Evolutionary conservation across 1,140 invertebrate species (phyloP).

Genomic region (Meloidogyne exigua): DNA sequence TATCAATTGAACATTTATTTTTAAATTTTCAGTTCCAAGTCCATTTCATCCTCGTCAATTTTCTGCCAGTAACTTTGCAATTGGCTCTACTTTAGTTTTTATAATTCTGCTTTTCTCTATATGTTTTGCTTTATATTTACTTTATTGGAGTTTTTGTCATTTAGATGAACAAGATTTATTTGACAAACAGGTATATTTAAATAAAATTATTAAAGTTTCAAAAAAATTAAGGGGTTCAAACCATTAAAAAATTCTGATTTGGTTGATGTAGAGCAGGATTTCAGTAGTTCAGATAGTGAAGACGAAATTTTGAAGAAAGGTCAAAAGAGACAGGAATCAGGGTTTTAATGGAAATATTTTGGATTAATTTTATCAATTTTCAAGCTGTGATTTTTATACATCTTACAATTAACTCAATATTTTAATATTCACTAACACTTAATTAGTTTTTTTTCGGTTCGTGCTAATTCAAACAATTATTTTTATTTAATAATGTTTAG

Average conservation of each 20-base stretch:
- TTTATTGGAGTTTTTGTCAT: constrained; percentile 26
- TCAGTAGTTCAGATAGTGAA: constrained; percentile 19
- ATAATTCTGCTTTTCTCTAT: not conserved
- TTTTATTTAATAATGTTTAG: not conserved
- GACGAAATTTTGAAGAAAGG: not conserved
- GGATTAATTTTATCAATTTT: not conserved
- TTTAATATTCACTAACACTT: too few species aligned
- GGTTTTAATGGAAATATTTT: constrained; percentile 3
- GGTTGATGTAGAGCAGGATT: constrained; percentile 13
- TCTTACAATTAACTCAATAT: not conserved
- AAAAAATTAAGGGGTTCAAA: constrained; percentile 55
- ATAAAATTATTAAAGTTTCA: not conserved
- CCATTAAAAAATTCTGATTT: constrained; percentile 47
- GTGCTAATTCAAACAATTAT: not conserved
- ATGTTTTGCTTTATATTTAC: constrained; percentile 25
- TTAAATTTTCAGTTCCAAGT: not conserved
- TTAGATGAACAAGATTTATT: constrained; percentile 24
- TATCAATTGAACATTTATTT: too few species aligned
- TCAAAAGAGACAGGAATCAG: constrained; percentile 15
- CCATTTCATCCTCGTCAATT: not conserved
- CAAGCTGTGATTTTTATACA: not conserved
- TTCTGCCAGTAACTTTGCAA: not conserved
- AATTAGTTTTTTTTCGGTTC: too few species aligned
- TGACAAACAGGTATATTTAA: constrained; percentile 39
- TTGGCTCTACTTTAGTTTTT: constrained; percentile 4